Conservation (phyloP, 1,140 invertebrate genomes). For the Cotesia glomerata region DNA sequence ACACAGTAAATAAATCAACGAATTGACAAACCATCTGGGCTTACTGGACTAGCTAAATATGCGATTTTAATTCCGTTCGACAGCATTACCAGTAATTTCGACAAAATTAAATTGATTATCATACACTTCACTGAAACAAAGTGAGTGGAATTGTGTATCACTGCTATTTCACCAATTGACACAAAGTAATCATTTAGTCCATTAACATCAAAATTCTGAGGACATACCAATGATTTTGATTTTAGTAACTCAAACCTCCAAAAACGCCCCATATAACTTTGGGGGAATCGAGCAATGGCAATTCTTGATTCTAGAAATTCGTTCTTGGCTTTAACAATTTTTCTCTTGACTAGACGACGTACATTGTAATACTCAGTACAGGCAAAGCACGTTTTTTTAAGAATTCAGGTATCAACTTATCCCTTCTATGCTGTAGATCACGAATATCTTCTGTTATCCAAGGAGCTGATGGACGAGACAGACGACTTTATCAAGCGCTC, state of each 20-base stretch:
- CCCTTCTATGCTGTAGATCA: neutral
- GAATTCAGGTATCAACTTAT: neutral
- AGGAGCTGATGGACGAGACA: neutral
- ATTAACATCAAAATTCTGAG: too few relatives aligned
- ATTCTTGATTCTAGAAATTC: neutral
- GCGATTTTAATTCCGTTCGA: too few relatives aligned
- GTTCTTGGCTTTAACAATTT: neutral
- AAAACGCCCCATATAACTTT: neutral
- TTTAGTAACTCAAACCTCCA: neutral
- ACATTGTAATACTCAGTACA: neutral
- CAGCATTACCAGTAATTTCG: too few relatives aligned
- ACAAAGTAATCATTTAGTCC: too few relatives aligned
- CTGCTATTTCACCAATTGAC: too few relatives aligned
- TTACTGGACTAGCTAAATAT: too few relatives aligned
- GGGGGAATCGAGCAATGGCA: neutral
- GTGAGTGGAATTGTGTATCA: too few relatives aligned
- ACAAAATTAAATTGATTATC: too few relatives aligned
- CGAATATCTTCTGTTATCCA: neutral
- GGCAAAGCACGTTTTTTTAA: neutral
- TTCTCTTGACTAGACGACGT: neutral
- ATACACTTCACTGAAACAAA: too few relatives aligned
- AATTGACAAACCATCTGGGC: too few relatives aligned
- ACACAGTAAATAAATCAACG: too few relatives aligned
- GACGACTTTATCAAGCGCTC: neutral
- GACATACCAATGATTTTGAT: too few relatives aligned